A percentile compares a stretch with the other conserved stretches of the same genome.
These are phyloP conservation scores for Pyrocoelia pectoralis DNA, from an alignment of 2,888 invertebrate genomes.

Conservation along the genomic window DNA sequence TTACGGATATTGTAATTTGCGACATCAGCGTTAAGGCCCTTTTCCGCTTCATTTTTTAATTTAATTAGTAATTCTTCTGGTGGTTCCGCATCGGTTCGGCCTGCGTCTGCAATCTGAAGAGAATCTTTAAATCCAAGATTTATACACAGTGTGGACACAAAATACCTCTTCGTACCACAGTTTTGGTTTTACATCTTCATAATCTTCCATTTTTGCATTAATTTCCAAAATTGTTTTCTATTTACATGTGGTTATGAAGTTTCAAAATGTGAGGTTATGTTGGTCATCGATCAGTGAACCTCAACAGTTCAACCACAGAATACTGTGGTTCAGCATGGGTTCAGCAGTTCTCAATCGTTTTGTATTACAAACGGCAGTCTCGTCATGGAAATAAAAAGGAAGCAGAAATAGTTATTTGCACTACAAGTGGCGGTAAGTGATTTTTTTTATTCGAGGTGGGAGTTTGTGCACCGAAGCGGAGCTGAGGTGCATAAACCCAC, in stretches of 20 bases:
- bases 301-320: no score
- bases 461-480: no score
- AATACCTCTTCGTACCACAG: slow-evolving; percentile 22
- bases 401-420: no score
- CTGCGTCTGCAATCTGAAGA: not conserved
- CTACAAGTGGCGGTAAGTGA: no score
- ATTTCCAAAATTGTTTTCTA: not conserved
- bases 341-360: no score
- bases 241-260: not conserved
- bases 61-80: slow-evolving; percentile 66
- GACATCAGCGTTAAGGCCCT: slow-evolving; percentile 71
- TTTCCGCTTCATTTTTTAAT: slow-evolving; percentile 71
- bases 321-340: no score
- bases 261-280: not conserved
- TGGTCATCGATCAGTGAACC: no score
- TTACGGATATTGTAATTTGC: slow-evolving; percentile 69
- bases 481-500: no score
- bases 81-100: slow-evolving; percentile 49
- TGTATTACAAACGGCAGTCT: no score
- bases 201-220: slow-evolving; percentile 3
- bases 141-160: not conserved
- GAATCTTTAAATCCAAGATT: not conserved
- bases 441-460: no score
- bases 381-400: no score
- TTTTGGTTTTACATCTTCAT: not conserved